phyloP scores from a whole-genome alignment of 2,113 vertebrate species.

The Sinocyclocheilus anshuiensis region DNA sequence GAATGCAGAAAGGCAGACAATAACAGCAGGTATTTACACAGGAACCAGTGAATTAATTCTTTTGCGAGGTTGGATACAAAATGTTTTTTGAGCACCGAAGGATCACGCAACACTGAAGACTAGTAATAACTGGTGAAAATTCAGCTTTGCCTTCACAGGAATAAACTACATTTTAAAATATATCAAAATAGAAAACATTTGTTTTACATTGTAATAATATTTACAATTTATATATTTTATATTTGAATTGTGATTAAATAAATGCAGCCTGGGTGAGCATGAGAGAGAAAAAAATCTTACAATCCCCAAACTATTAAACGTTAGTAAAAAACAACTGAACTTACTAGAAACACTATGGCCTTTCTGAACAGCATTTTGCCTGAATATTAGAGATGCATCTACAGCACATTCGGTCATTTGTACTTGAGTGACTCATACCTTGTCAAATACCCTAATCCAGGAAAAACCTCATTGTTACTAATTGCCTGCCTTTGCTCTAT shows the following conservation, averaged over 20 bases:
- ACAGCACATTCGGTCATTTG: not conserved
- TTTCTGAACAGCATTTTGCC: not conserved
- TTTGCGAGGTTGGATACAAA: not conserved
- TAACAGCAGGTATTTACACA: not conserved
- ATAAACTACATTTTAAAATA: no score
- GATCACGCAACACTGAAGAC: no score
- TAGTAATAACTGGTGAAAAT: no score
- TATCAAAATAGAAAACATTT: no score
- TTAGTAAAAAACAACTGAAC: not conserved
- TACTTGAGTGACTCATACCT: not conserved
- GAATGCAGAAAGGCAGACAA: slow-evolving; percentile 11
- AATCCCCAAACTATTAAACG: no score
- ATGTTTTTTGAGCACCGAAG: no score
- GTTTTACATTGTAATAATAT: no score
- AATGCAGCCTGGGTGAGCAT: not conserved
- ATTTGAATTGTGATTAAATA: no score
- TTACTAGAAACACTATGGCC: not conserved
- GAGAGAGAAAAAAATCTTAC: not conserved
- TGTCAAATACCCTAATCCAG: not conserved
- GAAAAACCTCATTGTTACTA: not conserved
- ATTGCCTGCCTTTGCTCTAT: not conserved
- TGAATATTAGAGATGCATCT: not conserved
- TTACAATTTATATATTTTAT: no score
- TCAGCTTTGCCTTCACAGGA: no score
- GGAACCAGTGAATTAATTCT: not conserved